Conservation (phyloP, 2,797 vertebrate genomes). For the Falco concolor region DNA sequence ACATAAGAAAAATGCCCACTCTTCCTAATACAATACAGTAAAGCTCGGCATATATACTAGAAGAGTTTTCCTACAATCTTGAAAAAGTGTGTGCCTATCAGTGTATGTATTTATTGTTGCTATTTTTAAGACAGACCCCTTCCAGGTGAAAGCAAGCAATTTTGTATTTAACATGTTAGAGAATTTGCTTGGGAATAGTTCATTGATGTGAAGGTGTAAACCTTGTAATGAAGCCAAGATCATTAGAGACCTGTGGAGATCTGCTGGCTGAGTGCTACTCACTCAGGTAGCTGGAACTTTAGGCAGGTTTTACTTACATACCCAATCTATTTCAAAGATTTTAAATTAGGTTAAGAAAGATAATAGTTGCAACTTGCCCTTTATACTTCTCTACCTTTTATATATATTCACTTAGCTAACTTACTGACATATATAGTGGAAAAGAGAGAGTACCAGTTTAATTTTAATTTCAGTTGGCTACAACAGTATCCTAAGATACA, state of each 20-base stretch:
- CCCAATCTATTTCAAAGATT: background rate
- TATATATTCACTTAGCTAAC: background rate
- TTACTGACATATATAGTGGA: background rate
- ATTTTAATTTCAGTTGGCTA: background rate
- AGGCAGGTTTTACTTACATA: background rate
- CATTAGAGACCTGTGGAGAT: background rate
- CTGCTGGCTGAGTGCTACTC: background rate
- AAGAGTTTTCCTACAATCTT: background rate
- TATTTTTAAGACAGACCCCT: background rate
- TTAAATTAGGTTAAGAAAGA: background rate
- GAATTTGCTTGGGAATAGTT: background rate
- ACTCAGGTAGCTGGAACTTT: background rate
- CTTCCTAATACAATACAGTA: background rate
- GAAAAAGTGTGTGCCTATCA: background rate
- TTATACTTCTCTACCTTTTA: background rate
- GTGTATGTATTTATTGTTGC: background rate
- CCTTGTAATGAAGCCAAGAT: background rate
- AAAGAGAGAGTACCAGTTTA: background rate
- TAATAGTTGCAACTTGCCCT: background rate
- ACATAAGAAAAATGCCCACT: background rate
- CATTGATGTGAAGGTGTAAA: background rate
- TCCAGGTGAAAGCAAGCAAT: background rate
- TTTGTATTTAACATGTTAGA: background rate
- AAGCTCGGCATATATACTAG: background rate
- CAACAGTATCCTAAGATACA: background rate